These are phyloP conservation scores for Rotaria magnacalcarata DNA, from an alignment of 2,888 invertebrate species.

Conservation along the genomic window DNA sequence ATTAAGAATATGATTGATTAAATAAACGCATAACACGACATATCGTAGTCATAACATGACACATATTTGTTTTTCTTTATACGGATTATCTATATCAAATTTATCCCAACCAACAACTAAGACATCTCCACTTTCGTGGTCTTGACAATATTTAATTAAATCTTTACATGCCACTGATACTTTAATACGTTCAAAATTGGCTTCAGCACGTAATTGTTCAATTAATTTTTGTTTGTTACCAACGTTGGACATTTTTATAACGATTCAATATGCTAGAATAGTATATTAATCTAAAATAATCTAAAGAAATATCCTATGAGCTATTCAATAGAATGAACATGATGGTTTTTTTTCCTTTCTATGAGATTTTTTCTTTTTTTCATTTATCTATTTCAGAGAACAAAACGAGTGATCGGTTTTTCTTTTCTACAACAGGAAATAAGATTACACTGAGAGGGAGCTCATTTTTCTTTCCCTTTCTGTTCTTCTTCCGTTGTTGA, in stretches of 20 bases:
- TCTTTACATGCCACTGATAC: slow-evolving; percentile 46
- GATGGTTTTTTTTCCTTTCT: background rate
- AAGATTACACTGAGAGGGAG: too few relatives aligned
- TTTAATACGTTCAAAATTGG: slow-evolving; percentile 44
- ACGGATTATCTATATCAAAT: slow-evolving; percentile 46
- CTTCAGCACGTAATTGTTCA: slow-evolving; percentile 46
- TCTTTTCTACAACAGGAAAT: background rate
- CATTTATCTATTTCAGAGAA: background rate
- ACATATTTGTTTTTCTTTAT: slow-evolving; percentile 46
- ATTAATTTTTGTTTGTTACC: slow-evolving; percentile 43
- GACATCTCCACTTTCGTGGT: slow-evolving; percentile 43
- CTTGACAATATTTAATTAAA: slow-evolving; percentile 46
- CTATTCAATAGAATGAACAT: background rate
- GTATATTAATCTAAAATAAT: too few relatives aligned
- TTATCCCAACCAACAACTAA: slow-evolving; percentile 38
- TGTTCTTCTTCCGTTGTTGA: background rate
- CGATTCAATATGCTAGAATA: too few relatives aligned
- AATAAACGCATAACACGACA: background rate
- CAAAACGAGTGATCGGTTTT: background rate
- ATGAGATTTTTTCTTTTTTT: background rate
- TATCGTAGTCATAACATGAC: slow-evolving; percentile 37
- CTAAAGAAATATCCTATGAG: background rate
- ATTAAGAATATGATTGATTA: background rate
- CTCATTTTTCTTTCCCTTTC: background rate
- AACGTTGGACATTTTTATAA: too few relatives aligned